Evolutionary conservation across 2,113 vertebrate species (phyloP).

Genomic region (Cathartes aura): DNA sequence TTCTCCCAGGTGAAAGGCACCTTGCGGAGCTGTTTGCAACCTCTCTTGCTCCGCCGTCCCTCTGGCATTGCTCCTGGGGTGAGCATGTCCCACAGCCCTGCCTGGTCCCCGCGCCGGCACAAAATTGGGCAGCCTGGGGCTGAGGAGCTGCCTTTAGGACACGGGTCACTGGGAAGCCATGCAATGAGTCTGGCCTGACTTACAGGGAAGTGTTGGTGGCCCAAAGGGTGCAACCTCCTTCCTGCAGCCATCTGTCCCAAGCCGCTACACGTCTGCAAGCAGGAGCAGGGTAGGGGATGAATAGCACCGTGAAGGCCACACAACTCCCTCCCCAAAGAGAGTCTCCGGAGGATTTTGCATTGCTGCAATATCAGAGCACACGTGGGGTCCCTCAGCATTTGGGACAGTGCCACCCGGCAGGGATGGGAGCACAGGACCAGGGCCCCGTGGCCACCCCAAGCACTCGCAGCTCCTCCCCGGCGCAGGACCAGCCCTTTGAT

Average conservation of each 20-base stretch:
- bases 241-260: background rate
- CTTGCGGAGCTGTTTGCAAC: background rate
- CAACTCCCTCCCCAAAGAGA: background rate
- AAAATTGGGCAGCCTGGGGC: too few species aligned
- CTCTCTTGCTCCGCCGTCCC: background rate
- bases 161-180: accelerated
- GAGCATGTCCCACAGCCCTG: background rate
- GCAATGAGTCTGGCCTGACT: background rate
- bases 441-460: accelerated
- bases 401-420: background rate
- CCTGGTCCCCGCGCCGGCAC: accelerated
- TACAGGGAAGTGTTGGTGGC: background rate
- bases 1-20: background rate
- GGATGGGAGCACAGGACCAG: background rate
- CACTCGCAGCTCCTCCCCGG: background rate
- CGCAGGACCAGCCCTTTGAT: background rate
- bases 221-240: background rate
- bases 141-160: background rate
- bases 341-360: background rate
- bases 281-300: background rate
- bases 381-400: accelerated
- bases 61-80: background rate
- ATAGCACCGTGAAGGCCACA: accelerated
- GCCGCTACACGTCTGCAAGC: accelerated
- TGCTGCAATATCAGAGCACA: background rate